phyloP scores from a whole-genome alignment of 2,113 vertebrate species.

The Rattus rattus region DNA sequence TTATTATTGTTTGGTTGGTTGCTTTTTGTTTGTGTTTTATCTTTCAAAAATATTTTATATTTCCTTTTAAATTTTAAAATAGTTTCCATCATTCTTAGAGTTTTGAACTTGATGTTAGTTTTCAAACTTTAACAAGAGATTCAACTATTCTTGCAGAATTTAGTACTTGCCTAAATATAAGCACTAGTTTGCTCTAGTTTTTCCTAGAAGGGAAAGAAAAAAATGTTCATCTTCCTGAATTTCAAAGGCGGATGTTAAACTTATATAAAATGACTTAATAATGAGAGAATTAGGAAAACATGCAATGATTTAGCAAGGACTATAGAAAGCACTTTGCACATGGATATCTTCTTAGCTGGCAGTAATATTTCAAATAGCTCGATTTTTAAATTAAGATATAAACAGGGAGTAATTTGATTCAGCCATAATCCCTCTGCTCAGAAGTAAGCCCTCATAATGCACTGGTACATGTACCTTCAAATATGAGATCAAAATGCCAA shows the following conservation, averaged over 20 bases:
- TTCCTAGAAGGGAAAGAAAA: constrained; percentile 14
- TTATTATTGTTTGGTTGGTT: too few species aligned
- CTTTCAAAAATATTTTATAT: constrained; percentile 24
- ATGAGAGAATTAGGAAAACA: constrained; percentile 43
- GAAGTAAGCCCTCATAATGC: not conserved
- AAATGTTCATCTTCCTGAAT: not conserved
- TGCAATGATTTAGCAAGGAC: not conserved
- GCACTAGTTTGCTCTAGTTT: not conserved
- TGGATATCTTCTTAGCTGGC: not conserved
- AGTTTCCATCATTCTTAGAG: constrained; percentile 29
- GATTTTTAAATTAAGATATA: constrained; percentile 42
- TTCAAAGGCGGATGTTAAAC: not conserved
- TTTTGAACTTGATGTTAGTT: constrained; percentile 54
- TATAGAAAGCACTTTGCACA: constrained; percentile 33
- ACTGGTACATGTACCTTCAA: not conserved
- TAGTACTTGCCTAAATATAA: constrained; percentile 26
- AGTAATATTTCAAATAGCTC: constrained; percentile 23
- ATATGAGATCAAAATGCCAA: not conserved
- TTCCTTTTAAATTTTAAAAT: not conserved
- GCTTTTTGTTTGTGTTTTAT: not conserved
- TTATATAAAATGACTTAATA: constrained; percentile 30
- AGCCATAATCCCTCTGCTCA: not conserved
- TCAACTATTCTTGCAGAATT: not conserved
- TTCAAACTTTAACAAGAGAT: constrained; percentile 41
- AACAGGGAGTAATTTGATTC: constrained; percentile 41